Base-by-base conservation (phyloP, 1,140 invertebrate genomes). In the Telenomus remus region DNA sequence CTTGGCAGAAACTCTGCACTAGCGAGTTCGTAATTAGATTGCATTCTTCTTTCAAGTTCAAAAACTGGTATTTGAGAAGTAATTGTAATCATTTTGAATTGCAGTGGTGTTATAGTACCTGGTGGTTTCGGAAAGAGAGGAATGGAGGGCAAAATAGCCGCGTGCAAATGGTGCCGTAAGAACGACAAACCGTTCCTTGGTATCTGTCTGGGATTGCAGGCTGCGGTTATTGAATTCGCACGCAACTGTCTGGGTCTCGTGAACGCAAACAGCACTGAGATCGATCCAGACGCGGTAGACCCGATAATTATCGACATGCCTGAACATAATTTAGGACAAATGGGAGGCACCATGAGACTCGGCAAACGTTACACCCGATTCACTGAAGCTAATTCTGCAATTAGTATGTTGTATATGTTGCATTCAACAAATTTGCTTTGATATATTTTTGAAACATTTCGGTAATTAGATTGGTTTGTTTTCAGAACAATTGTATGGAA, bases 241-340 rank as follows among this genome's bases (percentile, higher is more conserved):
- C 91, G 95, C 55, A 98, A 98, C 89, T 94, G 95, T 4, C 84
- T 98, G 0, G 89, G 90, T 1, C 84, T 95, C 13, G 87, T 91
- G 65, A 92, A 92, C 81, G 97, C 97, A 0, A 94, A 98, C 82
- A 95, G 94, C 9, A 95, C 94, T 0, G 98, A 99, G 90, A 93
- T 97, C 19, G 90, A 95, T 79, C 90, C 92, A 0, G 85, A 93
- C 3, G 93, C 95, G 13, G 86, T 88, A 15, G 83, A 95, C 83
- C 94, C 95, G 15, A 88, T 99, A 27, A 94, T 99, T 0, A 97
- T 99, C 64, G 97, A 99, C 76, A 99, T 99, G 98, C 97, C 97
- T 0, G 98, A 99, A 89, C 96, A 99, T 85, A 96, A 97, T 87
- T 91, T 92, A 4, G 96, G 95, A 0, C 90, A 95, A 70, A 93